Percentiles rank a stretch among this genome's conserved stretches.
Evolutionary conservation across 2,888 invertebrate species (phyloP).

Genomic region (Phragmatobia fuliginosa): DNA sequence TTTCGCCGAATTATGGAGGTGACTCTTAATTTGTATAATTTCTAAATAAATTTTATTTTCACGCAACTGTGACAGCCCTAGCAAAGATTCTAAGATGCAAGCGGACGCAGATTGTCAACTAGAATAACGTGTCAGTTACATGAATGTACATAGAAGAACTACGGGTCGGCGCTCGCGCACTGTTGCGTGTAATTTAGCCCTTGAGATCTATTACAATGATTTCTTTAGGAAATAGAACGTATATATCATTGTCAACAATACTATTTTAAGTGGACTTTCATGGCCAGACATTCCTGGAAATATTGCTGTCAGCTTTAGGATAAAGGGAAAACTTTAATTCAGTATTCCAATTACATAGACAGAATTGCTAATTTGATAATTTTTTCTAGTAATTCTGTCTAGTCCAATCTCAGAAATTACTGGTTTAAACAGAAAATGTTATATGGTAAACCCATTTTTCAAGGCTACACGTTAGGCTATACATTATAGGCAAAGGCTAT

Average conservation of each 20-base stretch:
- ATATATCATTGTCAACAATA: not conserved
- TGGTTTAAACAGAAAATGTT: no score
- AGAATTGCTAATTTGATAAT: no score
- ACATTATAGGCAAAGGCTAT: no score
- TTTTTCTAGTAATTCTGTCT: no score
- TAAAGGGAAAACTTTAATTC: not conserved
- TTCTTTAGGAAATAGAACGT: constrained; percentile 7
- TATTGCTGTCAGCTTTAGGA: not conserved
- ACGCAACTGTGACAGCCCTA: constrained; percentile 28
- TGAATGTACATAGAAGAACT: constrained; percentile 27
- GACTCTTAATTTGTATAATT: no score
- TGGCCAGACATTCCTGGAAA: not conserved
- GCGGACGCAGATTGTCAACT: constrained; percentile 49
- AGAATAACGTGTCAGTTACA: constrained; percentile 46
- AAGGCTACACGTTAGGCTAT: no score
- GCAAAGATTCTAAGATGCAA: constrained; percentile 37
- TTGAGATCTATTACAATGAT: constrained; percentile 3
- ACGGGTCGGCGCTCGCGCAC: constrained; percentile 25
- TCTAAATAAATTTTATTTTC: no score
- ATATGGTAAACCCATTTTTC: no score
- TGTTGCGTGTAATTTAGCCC: constrained; percentile 2
- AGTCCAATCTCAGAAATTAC: no score
- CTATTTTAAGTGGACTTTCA: not conserved
- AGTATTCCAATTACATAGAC: no score
- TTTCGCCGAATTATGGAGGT: no score